Percentiles rank a stretch among this genome's conserved stretches.
Evolutionary conservation across 23 tunicate species (phyloP).

Genomic region (Ascidia mentula): DNA sequence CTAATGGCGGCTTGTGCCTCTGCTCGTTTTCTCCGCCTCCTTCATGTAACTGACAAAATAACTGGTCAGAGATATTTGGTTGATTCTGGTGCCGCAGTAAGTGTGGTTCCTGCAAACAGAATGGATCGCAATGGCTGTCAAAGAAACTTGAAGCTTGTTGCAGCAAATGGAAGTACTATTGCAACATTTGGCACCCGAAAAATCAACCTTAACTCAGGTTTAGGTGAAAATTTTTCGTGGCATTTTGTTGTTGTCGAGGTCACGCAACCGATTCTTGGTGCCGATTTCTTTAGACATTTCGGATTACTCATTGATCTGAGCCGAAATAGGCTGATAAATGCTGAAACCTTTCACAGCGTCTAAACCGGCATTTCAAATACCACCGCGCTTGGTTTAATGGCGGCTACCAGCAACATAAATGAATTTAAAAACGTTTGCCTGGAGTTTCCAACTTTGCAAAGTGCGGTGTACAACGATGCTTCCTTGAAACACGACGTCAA

Average conservation of each 20-base stretch:
- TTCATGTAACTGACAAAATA: neutral
- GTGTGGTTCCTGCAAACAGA: neutral
- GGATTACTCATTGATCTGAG: neutral
- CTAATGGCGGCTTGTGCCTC: slow-evolving; percentile 10
- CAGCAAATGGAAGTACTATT: slow-evolving; percentile 26
- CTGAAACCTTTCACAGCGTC: neutral
- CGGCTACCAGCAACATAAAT: neutral
- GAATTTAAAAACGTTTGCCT: neutral
- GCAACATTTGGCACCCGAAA: slow-evolving; percentile 23
- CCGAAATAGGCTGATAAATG: neutral
- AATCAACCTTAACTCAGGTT: slow-evolving; percentile 1
- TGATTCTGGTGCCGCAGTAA: slow-evolving; percentile 5
- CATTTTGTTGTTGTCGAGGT: neutral
- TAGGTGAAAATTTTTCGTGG: slow-evolving; percentile 3
- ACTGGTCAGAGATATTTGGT: neutral
- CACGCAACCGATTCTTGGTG: slow-evolving; percentile 10
- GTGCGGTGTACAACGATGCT: neutral
- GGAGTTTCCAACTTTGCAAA: neutral
- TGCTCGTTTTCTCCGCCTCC: neutral
- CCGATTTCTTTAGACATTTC: slow-evolving; percentile 4
- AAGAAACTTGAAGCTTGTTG: neutral
- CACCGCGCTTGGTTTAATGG: neutral
- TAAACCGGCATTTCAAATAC: neutral
- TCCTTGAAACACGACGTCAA: slow-evolving; percentile 14
- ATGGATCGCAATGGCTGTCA: neutral